Evolutionary conservation across 2,888 invertebrate genomes (phyloP).

Genomic region (Eudasyphora cyanicolor): DNA sequence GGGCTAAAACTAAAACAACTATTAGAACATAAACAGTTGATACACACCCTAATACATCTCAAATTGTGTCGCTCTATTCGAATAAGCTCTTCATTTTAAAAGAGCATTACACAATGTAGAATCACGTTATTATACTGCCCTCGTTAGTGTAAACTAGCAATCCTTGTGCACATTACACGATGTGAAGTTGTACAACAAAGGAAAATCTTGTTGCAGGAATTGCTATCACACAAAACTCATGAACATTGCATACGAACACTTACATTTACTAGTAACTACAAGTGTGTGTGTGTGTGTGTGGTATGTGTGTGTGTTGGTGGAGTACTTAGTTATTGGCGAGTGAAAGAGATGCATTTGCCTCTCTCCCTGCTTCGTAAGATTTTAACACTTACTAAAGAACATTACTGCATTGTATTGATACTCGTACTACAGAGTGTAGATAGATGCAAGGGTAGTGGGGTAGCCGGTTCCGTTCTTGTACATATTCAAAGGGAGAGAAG

Average conservation of each 20-base stretch:
- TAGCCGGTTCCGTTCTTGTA: neutral
- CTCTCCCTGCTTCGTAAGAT: neutral
- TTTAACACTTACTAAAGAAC: neutral
- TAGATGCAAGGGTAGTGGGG: neutral
- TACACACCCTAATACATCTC: no score
- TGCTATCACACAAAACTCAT: neutral
- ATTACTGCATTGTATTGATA: neutral
- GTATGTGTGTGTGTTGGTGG: no score
- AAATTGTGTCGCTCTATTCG: no score
- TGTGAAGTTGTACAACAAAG: conserved; percentile 27
- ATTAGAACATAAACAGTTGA: no score
- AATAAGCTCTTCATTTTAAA: no score
- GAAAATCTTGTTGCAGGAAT: conserved; percentile 15
- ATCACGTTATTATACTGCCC: neutral
- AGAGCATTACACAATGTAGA: no score
- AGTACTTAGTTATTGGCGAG: neutral
- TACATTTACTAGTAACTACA: conserved; percentile 1
- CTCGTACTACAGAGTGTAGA: neutral
- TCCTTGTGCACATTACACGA: neutral
- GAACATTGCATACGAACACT: neutral
- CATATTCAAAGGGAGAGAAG: no score
- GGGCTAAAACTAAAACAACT: no score
- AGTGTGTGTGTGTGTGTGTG: no score
- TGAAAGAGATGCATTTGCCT: conserved; percentile 20
- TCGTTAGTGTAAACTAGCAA: neutral